Evolutionary conservation across 2,888 invertebrate species (phyloP).

Genomic region (Deilephila elpenor): DNA sequence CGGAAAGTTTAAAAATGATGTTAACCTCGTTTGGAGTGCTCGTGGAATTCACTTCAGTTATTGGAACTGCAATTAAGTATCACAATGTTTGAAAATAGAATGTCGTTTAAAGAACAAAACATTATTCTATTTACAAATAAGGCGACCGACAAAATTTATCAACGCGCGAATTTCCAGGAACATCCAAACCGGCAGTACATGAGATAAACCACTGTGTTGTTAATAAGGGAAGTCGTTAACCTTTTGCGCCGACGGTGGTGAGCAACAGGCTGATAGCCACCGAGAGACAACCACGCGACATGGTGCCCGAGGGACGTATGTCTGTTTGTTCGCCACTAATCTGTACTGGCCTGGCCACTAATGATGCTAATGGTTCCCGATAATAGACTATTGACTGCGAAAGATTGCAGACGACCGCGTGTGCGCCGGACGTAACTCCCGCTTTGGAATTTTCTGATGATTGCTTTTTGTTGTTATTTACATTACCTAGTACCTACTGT

Average conservation of each 20-base stretch:
- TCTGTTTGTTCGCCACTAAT: conserved; percentile 11
- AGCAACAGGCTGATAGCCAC: conserved; percentile 55
- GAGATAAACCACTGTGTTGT: conserved; percentile 45
- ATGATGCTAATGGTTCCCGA: conserved; percentile 53
- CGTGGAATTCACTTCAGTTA: conserved; percentile 37
- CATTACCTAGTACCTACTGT: background rate
- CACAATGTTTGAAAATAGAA: background rate
- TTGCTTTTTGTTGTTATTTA: background rate
- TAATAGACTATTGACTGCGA: conserved; percentile 69
- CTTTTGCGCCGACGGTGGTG: conserved; percentile 59
- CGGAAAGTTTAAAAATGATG: conserved; percentile 57
- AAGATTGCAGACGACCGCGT: conserved; percentile 49
- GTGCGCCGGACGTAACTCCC: conserved; percentile 32
- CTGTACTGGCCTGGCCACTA: conserved; percentile 32
- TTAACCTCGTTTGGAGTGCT: conserved; percentile 48
- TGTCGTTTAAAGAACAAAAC: background rate
- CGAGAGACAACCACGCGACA: conserved; percentile 53
- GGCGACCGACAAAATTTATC: background rate
- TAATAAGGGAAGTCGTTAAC: conserved; percentile 56
- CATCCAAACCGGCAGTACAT: conserved; percentile 49
- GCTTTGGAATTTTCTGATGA: conserved; percentile 2
- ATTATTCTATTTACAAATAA: background rate
- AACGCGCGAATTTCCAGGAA: conserved; percentile 44
- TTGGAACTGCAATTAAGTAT: background rate
- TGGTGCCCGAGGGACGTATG: conserved; percentile 39